Evolutionary conservation across 2,888 invertebrate species (phyloP).

Genomic region (Nymphalis urticae): DNA sequence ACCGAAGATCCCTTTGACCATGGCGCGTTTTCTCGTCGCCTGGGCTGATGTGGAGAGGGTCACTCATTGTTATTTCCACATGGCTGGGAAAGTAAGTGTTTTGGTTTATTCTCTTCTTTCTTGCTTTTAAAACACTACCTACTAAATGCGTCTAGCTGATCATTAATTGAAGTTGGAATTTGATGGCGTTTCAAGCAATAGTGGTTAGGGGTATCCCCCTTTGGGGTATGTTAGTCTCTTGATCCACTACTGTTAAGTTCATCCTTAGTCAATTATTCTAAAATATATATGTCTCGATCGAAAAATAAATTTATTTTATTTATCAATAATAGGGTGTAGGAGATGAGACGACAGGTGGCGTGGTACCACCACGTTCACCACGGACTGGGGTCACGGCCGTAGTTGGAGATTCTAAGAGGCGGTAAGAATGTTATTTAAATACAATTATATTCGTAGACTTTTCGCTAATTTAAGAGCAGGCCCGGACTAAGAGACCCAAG

Average conservation of each 20-base stretch:
- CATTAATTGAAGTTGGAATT: too few relatives aligned
- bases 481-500: too few relatives aligned
- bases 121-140: too few relatives aligned
- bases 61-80: slow-evolving; percentile 71
- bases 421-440: slow-evolving; percentile 45
- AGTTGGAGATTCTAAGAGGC: slow-evolving; percentile 56
- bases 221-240: too few relatives aligned
- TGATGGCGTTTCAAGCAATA: too few relatives aligned
- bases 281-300: too few relatives aligned
- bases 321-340: slow-evolving; percentile 39
- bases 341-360: slow-evolving; percentile 50
- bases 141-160: too few relatives aligned
- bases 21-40: slow-evolving; percentile 71
- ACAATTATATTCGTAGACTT: not conserved
- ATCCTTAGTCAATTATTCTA: too few relatives aligned
- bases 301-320: too few relatives aligned
- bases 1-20: slow-evolving; percentile 71
- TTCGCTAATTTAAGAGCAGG: too few relatives aligned
- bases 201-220: too few relatives aligned
- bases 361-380: slow-evolving; percentile 52
- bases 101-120: not conserved
- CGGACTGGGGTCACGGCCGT: slow-evolving; percentile 44
- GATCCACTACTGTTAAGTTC: too few relatives aligned
- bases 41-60: slow-evolving; percentile 74
- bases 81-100: slow-evolving; percentile 53